Conservation (phyloP, 1,140 invertebrate species). For the Carposina sasakii region DNA sequence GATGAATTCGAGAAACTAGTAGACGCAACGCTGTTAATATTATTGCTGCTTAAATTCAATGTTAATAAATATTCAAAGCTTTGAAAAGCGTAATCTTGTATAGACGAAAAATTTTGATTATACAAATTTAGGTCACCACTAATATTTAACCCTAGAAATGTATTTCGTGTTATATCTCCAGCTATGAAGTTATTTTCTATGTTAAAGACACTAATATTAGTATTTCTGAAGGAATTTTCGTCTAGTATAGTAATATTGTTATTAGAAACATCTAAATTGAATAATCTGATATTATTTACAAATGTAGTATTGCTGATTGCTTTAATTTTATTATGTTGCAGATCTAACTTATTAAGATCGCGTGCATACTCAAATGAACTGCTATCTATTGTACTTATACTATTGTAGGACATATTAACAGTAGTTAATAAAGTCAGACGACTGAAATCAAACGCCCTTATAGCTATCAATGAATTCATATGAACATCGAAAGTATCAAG, state of each 20-base stretch:
- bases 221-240: conserved; percentile 42
- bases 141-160: conserved; percentile 35
- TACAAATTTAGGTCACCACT: conserved; percentile 34
- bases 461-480: conserved; percentile 33
- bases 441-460: conserved; percentile 42
- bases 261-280: conserved; percentile 40
- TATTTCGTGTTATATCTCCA: conserved; percentile 30
- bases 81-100: conserved; percentile 38
- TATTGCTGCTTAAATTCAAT: conserved; percentile 48
- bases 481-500: conserved; percentile 40
- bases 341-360: conserved; percentile 37
- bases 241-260: conserved; percentile 40
- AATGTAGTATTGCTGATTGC: conserved; percentile 37
- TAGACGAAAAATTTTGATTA: conserved; percentile 35
- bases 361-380: conserved; percentile 45
- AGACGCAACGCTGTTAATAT: conserved; percentile 31
- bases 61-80: conserved; percentile 24
- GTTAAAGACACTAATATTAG: conserved; percentile 34
- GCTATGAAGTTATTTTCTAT: conserved; percentile 42
- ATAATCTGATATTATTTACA: conserved; percentile 34
- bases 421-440: conserved; percentile 29
- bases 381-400: conserved; percentile 36
- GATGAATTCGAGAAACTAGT: conserved; percentile 27
- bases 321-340: conserved; percentile 44
- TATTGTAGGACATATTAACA: conserved; percentile 47